These are phyloP conservation scores for Empis stercorea DNA, from an alignment of 2,888 invertebrate genomes.

Conservation along the genomic window DNA sequence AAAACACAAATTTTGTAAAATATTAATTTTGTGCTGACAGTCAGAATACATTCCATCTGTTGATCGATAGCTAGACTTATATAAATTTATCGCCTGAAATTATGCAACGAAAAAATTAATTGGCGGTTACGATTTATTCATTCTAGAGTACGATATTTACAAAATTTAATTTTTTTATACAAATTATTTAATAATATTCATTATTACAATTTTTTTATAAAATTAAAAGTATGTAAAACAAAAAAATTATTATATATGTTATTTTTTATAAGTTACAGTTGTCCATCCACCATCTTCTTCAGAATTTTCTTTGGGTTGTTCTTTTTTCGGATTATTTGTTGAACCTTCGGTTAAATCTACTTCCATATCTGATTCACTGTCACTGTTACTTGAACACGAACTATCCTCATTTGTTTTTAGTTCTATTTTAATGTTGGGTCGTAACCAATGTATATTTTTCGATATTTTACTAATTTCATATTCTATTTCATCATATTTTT, in stretches of 20 bases:
- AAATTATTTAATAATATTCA: too few relatives aligned
- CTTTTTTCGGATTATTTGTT: neutral
- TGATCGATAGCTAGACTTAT: too few relatives aligned
- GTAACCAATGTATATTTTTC: constrained; percentile 45
- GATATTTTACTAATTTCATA: constrained; percentile 46
- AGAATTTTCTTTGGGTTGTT: neutral
- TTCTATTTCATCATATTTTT: constrained; percentile 43
- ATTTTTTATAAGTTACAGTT: neutral
- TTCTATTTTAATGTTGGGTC: constrained; percentile 37
- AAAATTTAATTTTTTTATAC: too few relatives aligned
- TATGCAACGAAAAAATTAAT: too few relatives aligned
- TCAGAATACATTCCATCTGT: too few relatives aligned
- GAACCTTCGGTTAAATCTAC: constrained; percentile 14
- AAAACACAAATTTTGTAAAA: too few relatives aligned
- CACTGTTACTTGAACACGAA: constrained; percentile 23
- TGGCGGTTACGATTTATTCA: too few relatives aligned
- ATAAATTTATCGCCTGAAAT: too few relatives aligned
- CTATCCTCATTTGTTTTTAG: constrained; percentile 27
- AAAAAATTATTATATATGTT: neutral
- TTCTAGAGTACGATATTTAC: too few relatives aligned
- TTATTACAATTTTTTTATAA: too few relatives aligned
- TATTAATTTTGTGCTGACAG: too few relatives aligned
- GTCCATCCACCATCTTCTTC: constrained; percentile 2
- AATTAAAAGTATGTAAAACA: too few relatives aligned
- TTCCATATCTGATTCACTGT: constrained; percentile 28